Evolutionary conservation across 30 jellyfish, hydroid and myxozoan genomes (phyloP).

Genomic region (Pseudorhiza aurosa): DNA sequence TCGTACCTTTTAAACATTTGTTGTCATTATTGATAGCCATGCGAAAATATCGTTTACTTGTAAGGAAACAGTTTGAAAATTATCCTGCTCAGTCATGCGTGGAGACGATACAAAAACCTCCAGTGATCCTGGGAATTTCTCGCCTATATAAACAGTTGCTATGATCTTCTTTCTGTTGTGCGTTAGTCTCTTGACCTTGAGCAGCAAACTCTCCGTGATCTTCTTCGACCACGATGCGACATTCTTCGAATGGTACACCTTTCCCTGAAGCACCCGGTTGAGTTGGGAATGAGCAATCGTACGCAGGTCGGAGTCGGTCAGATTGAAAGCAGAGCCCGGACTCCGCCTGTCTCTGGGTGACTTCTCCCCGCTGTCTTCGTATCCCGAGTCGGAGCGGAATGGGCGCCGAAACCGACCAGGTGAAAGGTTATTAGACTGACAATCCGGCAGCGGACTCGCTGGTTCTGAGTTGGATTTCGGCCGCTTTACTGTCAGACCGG

Average conservation of each 20-base stretch:
- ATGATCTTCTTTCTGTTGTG: constrained; percentile 49
- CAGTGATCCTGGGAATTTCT: constrained; percentile 57
- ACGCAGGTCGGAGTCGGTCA: constrained; percentile 43
- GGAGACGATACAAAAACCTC: constrained; percentile 69
- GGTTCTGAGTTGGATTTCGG: constrained; percentile 37
- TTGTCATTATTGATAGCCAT: constrained; percentile 58
- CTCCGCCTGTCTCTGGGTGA: constrained; percentile 33
- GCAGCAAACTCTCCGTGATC: constrained; percentile 53
- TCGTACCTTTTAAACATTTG: neutral
- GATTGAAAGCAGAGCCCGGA: neutral
- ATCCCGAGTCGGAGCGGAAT: constrained; percentile 26
- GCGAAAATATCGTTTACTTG: constrained; percentile 67
- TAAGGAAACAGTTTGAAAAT: constrained; percentile 56
- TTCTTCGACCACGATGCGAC: constrained; percentile 56
- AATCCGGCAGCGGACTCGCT: constrained; percentile 25
- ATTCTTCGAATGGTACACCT: constrained; percentile 43
- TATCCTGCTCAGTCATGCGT: constrained; percentile 22
- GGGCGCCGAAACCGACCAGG: constrained; percentile 18
- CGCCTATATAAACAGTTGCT: constrained; percentile 70
- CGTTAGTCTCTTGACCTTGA: constrained; percentile 39
- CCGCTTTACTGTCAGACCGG: neutral
- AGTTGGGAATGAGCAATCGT: constrained; percentile 43
- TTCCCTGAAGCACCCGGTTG: constrained; percentile 51
- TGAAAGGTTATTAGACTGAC: constrained; percentile 3
- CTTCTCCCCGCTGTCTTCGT: constrained; percentile 44